These are phyloP conservation scores for Herminia tarsipennalis DNA, from an alignment of 2,888 invertebrate genomes.

Conservation along the genomic window DNA sequence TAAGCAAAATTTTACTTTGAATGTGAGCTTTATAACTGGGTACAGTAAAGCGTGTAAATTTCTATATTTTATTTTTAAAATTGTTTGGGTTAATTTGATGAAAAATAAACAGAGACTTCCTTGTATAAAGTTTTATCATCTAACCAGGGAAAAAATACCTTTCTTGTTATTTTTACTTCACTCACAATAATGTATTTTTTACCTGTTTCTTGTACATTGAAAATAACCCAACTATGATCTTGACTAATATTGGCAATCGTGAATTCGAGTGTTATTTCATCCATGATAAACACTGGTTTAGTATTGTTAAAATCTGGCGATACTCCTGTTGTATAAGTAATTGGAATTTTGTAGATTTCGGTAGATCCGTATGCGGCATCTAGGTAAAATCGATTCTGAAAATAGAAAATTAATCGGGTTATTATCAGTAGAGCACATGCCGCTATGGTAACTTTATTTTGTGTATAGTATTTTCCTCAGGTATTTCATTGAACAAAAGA, in stretches of 20 bases:
- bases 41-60: not conserved
- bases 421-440: too few relatives aligned
- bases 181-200: too few relatives aligned
- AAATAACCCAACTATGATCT: constrained; percentile 82
- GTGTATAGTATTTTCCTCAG: too few relatives aligned
- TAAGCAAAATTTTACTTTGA: too few relatives aligned
- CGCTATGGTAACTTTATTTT: too few relatives aligned
- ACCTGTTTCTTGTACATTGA: constrained; percentile 87
- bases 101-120: too few relatives aligned
- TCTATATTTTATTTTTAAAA: not conserved
- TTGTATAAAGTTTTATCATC: too few relatives aligned
- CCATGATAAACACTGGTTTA: constrained; percentile 71
- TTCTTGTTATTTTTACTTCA: too few relatives aligned
- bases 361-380: constrained; percentile 59
- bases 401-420: constrained; percentile 12
- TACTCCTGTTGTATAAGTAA: constrained; percentile 66
- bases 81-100: too few relatives aligned
- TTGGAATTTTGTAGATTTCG: constrained; percentile 73
- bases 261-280: constrained; percentile 48
- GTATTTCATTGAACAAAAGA: too few relatives aligned
- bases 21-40: too few relatives aligned
- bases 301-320: constrained; percentile 63
- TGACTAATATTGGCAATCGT: constrained; percentile 53
- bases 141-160: too few relatives aligned
- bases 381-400: constrained; percentile 73